These are phyloP conservation scores for Ctenodactylus gundi DNA, from an alignment of 2,113 vertebrate genomes.

Conservation along the genomic window DNA sequence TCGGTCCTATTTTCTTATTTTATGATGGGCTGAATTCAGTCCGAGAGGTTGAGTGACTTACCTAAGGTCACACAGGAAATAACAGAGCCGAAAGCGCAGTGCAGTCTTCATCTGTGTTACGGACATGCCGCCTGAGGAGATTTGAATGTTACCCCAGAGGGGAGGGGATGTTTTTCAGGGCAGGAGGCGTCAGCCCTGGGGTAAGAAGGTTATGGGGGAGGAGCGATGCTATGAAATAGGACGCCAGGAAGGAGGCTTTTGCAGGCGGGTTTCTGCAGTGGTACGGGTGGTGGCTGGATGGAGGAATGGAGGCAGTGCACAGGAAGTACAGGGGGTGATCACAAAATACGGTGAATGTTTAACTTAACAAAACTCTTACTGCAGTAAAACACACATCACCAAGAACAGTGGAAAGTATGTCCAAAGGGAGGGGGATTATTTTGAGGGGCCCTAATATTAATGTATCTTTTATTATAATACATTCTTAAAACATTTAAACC, in stretches of 20 bases:
- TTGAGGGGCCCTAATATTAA: no score
- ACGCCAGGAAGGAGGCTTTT: background rate
- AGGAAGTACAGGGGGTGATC: no score
- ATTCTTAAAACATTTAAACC: no score
- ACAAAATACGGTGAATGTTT: no score
- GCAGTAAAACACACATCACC: no score
- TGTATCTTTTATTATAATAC: no score
- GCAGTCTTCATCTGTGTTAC: background rate
- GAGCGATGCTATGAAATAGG: background rate
- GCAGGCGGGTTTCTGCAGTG: background rate
- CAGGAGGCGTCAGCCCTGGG: background rate
- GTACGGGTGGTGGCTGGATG: background rate
- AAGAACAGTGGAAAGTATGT: no score
- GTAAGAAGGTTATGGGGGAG: background rate
- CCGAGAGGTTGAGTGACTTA: background rate
- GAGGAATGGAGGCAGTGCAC: background rate
- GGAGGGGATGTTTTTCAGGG: background rate
- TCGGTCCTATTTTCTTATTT: background rate
- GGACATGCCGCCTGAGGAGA: background rate
- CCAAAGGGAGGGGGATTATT: no score
- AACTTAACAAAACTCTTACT: no score
- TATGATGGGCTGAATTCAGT: background rate
- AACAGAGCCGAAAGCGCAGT: background rate
- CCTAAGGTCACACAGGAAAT: constrained; percentile 13
- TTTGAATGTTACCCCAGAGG: background rate